Conservation (phyloP, 2,888 invertebrate genomes). For the Yponomeuta malinellus region DNA sequence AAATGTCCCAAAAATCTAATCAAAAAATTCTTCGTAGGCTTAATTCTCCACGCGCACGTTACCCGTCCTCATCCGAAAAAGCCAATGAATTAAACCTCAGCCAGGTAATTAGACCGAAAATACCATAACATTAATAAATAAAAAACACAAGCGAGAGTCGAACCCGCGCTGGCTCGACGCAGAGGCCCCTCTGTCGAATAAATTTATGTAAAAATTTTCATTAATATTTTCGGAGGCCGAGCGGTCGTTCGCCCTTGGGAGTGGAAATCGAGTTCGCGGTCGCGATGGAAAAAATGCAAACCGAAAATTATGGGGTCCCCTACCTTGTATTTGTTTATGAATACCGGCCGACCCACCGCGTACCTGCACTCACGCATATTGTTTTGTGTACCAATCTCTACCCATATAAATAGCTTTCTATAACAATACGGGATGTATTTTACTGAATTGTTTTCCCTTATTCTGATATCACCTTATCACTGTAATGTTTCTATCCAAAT, state of each 20-base stretch:
- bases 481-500: conserved; percentile 22
- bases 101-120: conserved; percentile 74
- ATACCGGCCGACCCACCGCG: conserved; percentile 42
- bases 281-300: conserved; percentile 75
- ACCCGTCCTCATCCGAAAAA: conserved; percentile 45
- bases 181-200: conserved; percentile 71
- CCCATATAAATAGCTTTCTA: neutral
- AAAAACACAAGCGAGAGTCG: conserved; percentile 67
- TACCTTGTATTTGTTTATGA: conserved; percentile 75
- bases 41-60: neutral
- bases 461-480: conserved; percentile 1
- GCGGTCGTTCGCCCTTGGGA: conserved; percentile 72
- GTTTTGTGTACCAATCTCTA: conserved; percentile 2
- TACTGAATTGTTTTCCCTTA: conserved; percentile 4
- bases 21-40: neutral
- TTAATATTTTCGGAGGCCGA: conserved; percentile 74
- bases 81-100: conserved; percentile 73
- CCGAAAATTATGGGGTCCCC: conserved; percentile 73
- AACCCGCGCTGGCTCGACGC: conserved; percentile 56
- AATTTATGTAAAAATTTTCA: conserved; percentile 77
- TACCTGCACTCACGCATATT: conserved; percentile 32
- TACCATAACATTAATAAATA: conserved; percentile 76
- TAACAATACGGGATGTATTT: neutral
- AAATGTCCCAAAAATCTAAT: neutral
- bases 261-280: conserved; percentile 73